Evolutionary conservation across 2,888 invertebrate genomes (phyloP).

Genomic region (Ochropleura plecta): DNA sequence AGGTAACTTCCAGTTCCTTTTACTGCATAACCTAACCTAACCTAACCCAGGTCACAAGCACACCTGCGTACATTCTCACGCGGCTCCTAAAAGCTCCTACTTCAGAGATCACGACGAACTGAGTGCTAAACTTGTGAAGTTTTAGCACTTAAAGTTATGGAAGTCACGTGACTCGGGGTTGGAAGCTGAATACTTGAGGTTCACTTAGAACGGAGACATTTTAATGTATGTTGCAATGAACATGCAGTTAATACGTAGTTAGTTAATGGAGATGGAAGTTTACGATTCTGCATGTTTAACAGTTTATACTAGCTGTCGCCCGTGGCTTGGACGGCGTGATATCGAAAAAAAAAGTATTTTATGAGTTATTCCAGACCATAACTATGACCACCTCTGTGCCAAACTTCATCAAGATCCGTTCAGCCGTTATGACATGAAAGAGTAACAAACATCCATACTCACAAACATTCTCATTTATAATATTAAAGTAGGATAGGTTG

Average conservation of each 20-base stretch:
- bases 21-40: slow-evolving; percentile 17
- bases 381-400: too few species aligned
- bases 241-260: not conserved
- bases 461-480: too few species aligned
- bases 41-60: not conserved
- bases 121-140: slow-evolving; percentile 20
- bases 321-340: too few species aligned
- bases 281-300: not conserved
- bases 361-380: too few species aligned
- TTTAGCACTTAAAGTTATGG: slow-evolving; percentile 32
- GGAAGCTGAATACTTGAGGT: slow-evolving; percentile 14
- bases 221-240: slow-evolving; percentile 15
- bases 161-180: slow-evolving; percentile 4
- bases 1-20: slow-evolving; percentile 5
- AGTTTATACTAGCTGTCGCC: too few species aligned
- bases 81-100: not conserved
- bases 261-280: not conserved
- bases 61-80: slow-evolving; percentile 29
- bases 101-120: not conserved
- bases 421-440: too few species aligned
- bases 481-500: too few species aligned
- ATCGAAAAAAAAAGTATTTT: too few species aligned
- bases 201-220: not conserved
- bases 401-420: too few species aligned
- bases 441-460: too few species aligned